These are phyloP conservation scores for Lineus longissimus DNA, from an alignment of 1,140 invertebrate species.

Conservation along the genomic window DNA sequence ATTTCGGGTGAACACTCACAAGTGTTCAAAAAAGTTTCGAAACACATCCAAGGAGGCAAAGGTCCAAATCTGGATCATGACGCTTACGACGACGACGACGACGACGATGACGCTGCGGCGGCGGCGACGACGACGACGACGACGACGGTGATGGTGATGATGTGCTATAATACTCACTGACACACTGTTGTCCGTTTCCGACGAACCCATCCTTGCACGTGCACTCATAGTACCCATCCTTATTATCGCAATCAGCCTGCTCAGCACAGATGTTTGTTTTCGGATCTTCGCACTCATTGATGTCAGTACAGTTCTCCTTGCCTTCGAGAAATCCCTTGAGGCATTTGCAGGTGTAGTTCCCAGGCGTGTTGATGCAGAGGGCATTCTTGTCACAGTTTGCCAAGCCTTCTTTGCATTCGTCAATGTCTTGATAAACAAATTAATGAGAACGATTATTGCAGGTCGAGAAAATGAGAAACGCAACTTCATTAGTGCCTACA, in stretches of 20 bases:
- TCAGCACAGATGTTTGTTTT: not conserved
- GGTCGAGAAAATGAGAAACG: not conserved
- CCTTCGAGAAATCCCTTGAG: conserved; percentile 33
- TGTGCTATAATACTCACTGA: no score
- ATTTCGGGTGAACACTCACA: no score
- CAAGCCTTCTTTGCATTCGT: conserved; percentile 1
- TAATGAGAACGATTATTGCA: not conserved
- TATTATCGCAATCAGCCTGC: not conserved
- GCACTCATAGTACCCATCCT: not conserved
- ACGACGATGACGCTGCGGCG: no score
- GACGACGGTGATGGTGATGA: no score
- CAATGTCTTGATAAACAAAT: not conserved
- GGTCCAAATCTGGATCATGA: no score
- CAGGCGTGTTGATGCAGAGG: conserved; percentile 30
- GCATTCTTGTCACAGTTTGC: conserved; percentile 15
- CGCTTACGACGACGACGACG: no score
- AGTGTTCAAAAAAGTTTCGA: no score
- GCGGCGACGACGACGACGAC: no score
- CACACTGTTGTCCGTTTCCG: not conserved
- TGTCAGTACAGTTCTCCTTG: conserved; percentile 24
- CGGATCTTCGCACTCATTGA: not conserved
- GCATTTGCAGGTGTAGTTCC: conserved; percentile 26
- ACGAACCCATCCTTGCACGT: not conserved
- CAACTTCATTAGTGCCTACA: no score
- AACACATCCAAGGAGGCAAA: no score